A percentile compares a stretch with the other conserved stretches of the same genome.
phyloP scores from a whole-genome alignment of 2,113 vertebrate genomes.

The Buteo buteo region DNA sequence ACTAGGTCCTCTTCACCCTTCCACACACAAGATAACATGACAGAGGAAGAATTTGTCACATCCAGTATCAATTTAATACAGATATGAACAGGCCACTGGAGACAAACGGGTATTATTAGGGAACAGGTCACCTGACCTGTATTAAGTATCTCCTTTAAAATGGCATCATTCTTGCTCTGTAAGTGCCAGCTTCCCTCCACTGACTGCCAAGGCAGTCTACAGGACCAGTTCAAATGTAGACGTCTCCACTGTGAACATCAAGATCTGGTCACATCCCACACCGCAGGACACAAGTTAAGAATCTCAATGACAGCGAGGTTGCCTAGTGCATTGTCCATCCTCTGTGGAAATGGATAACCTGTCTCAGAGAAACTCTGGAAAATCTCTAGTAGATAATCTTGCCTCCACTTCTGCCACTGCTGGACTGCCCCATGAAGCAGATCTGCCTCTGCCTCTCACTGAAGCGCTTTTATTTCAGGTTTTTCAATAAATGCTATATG shows the following conservation, averaged over 20 bases:
- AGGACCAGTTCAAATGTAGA: neutral
- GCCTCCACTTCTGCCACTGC: neutral
- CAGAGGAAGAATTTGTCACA: neutral
- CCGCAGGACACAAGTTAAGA: neutral
- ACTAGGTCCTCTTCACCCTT: neutral
- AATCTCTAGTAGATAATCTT: neutral
- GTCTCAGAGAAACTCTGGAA: neutral
- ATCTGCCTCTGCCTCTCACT: neutral
- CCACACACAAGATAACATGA: neutral
- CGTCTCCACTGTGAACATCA: neutral
- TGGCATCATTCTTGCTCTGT: neutral
- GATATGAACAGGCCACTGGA: neutral
- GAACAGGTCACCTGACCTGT: neutral
- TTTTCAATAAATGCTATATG: neutral
- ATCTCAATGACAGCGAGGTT: neutral
- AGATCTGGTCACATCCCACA: neutral
- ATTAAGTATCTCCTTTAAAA: neutral
- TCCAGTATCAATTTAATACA: neutral
- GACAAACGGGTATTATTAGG: neutral
- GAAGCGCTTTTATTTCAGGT: neutral
- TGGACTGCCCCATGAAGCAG: neutral
- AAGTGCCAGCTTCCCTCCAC: neutral
- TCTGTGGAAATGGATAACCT: neutral
- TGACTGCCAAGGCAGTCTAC: neutral
- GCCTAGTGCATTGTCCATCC: neutral